Evolutionary conservation across 2,113 vertebrate species (phyloP).

Genomic region (Lepisosteus osseus): DNA sequence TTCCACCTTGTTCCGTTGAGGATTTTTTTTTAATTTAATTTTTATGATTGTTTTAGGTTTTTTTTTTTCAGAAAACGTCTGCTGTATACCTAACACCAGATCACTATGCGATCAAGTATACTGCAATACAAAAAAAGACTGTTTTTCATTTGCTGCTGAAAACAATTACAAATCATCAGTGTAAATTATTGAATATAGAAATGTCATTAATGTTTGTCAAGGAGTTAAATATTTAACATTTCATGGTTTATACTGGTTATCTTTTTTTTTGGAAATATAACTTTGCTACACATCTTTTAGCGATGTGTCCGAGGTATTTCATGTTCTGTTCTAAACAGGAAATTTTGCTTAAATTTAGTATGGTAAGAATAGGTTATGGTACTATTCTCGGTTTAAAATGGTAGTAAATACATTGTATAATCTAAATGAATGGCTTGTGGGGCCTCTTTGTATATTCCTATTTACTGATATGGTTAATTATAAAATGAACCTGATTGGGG

Average conservation of each 20-base stretch:
- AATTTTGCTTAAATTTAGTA: constrained; percentile 70
- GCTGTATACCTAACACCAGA: constrained; percentile 13
- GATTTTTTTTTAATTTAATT: neutral
- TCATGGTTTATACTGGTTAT: constrained; percentile 78
- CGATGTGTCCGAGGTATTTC: constrained; percentile 75
- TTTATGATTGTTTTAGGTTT: neutral
- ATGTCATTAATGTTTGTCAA: constrained; percentile 70
- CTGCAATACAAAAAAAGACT: constrained; percentile 24
- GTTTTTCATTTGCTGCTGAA: constrained; percentile 79
- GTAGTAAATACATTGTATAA: constrained; percentile 77
- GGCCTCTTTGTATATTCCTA: constrained; percentile 70
- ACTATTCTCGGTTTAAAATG: constrained; percentile 74
- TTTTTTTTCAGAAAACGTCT: constrained; percentile 23
- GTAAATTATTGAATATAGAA: constrained; percentile 82
- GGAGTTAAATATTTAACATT: constrained; percentile 88
- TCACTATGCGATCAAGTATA: constrained; percentile 54
- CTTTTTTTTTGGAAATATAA: constrained; percentile 69
- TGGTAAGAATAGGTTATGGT: constrained; percentile 67
- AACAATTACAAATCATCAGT: constrained; percentile 69
- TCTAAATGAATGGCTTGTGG: constrained; percentile 64
- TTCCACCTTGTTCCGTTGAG: constrained; percentile 29
- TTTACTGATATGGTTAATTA: constrained; percentile 72
- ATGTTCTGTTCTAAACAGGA: constrained; percentile 76
- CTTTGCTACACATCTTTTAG: constrained; percentile 72
- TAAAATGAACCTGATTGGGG: constrained; percentile 62